phyloP scores from a whole-genome alignment of 1,140 invertebrate species.

The Charaxes varanes region DNA sequence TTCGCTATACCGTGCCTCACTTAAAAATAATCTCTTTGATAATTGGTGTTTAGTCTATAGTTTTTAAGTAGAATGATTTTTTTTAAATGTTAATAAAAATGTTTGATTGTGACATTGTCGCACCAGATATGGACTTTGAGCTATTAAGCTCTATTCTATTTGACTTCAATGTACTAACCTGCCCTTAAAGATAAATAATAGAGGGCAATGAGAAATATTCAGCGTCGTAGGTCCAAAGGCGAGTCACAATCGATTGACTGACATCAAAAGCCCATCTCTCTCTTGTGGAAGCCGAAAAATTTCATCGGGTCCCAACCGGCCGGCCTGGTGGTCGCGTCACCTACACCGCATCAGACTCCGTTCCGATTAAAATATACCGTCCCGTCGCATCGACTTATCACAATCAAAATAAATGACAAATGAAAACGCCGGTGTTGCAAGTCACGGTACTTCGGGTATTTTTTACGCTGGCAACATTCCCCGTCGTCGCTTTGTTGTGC shows the following conservation, averaged over 20 bases:
- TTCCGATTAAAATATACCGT: constrained; percentile 64
- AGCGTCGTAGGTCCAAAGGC: no score
- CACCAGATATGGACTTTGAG: no score
- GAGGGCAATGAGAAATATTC: no score
- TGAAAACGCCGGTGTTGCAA: constrained; percentile 69
- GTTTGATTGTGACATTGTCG: no score
- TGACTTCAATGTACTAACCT: no score
- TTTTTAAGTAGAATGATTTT: no score
- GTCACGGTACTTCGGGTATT: constrained; percentile 53
- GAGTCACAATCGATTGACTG: not conserved
- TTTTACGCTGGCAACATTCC: constrained; percentile 54
- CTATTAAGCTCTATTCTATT: no score
- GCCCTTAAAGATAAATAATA: no score
- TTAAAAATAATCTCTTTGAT: no score
- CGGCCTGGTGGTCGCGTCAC: constrained; percentile 30
- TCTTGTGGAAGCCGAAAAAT: constrained; percentile 2
- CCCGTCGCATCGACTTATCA: constrained; percentile 66
- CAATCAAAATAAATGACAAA: constrained; percentile 75
- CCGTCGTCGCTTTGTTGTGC: constrained; percentile 51
- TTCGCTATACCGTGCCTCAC: no score
- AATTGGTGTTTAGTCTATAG: no score
- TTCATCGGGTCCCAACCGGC: not conserved
- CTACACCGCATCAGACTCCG: constrained; percentile 47
- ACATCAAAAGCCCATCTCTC: constrained; percentile 1
- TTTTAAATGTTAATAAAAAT: no score